Evolutionary conservation across 2,888 invertebrate species (phyloP).

Genomic region (Rotaria macrura): DNA sequence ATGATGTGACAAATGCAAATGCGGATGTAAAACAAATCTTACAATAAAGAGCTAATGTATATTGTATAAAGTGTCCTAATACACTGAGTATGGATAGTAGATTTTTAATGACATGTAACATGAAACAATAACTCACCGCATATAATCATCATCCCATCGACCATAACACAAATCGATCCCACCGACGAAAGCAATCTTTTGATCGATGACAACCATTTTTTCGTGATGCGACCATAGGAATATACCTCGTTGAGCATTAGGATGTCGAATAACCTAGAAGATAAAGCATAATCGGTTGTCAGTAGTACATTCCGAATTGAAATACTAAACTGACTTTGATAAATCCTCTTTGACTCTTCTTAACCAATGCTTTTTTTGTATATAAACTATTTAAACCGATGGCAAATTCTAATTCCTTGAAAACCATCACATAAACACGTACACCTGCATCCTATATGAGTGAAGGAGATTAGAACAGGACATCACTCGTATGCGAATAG

Average conservation of each 20-base stretch:
- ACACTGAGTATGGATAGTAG: no score
- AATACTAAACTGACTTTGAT: not conserved
- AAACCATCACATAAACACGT: constrained; percentile 77
- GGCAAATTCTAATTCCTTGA: constrained; percentile 91
- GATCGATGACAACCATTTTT: constrained; percentile 87
- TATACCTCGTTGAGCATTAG: constrained; percentile 78
- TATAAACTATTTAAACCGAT: constrained; percentile 88
- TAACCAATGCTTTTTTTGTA: constrained; percentile 35
- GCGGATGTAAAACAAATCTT: no score
- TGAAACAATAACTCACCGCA: not conserved
- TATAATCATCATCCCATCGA: constrained; percentile 72
- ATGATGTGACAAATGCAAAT: no score
- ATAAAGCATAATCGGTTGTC: constrained; percentile 33
- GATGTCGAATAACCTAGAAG: constrained; percentile 75
- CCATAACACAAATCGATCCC: constrained; percentile 95
- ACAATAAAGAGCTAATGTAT: no score
- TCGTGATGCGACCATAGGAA: constrained; percentile 97
- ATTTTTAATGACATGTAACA: not conserved
- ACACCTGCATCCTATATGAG: constrained; percentile 71
- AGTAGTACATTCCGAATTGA: not conserved
- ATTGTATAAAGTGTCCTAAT: no score
- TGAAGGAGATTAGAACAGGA: no score
- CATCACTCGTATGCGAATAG: not conserved
- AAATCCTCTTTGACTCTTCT: constrained; percentile 5
- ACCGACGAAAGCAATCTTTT: constrained; percentile 80